phyloP scores from a whole-genome alignment of 1,140 invertebrate genomes.

The Bacillus rossius region DNA sequence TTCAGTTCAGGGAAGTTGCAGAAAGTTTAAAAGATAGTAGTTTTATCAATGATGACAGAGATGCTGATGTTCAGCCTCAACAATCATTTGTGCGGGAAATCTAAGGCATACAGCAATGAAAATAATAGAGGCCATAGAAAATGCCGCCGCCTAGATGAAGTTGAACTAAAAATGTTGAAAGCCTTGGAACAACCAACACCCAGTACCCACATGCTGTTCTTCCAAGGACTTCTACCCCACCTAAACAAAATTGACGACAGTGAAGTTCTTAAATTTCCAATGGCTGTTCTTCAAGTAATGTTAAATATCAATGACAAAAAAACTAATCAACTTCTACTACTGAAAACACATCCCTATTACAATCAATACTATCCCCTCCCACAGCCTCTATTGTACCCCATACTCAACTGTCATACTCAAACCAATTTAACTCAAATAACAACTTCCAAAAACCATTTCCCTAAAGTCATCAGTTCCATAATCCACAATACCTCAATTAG shows the following conservation, averaged over 20 bases:
- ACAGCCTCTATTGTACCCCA: too few relatives aligned
- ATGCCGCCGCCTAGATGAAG: neutral
- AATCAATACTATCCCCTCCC: too few relatives aligned
- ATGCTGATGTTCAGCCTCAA: neutral
- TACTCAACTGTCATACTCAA: too few relatives aligned
- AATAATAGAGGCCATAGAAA: neutral
- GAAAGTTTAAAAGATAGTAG: too few relatives aligned
- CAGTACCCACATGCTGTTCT: neutral
- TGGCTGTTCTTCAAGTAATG: conserved; percentile 8
- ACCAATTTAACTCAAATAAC: too few relatives aligned
- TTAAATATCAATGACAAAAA: neutral
- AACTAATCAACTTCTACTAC: too few relatives aligned
- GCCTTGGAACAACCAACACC: conserved; percentile 1
- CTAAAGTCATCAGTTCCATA: too few relatives aligned
- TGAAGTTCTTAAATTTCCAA: conserved; percentile 16
- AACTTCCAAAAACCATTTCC: too few relatives aligned
- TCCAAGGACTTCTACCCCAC: conserved; percentile 3
- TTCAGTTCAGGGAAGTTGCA: too few relatives aligned
- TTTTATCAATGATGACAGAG: too few relatives aligned
- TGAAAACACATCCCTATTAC: too few relatives aligned
- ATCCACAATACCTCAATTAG: too few relatives aligned
- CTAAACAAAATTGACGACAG: conserved; percentile 12
- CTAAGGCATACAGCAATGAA: neutral
- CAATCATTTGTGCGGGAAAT: neutral
- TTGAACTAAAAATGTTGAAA: conserved; percentile 5